Conservation (phyloP, 2,797 vertebrate species). For the Emys orbicularis region DNA sequence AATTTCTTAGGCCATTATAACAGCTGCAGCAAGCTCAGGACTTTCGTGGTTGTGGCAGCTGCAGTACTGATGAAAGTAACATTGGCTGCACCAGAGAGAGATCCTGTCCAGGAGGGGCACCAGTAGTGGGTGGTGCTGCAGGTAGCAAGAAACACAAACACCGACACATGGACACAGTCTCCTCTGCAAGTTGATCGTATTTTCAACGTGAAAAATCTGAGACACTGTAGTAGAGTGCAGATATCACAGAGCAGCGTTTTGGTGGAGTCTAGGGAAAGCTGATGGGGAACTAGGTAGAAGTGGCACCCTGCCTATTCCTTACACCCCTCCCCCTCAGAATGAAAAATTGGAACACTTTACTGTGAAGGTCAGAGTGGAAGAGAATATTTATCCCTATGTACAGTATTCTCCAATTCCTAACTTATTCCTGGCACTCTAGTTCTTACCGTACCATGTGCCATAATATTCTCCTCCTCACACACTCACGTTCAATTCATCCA, state of each 20-base stretch:
- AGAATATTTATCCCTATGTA: not conserved
- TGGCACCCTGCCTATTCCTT: not conserved
- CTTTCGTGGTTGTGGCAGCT: slow-evolving; percentile 3
- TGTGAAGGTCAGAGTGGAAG: not conserved
- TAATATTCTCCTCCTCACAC: slow-evolving; percentile 19
- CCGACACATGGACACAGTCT: not conserved
- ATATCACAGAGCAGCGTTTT: not conserved
- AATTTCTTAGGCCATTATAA: slow-evolving; percentile 30
- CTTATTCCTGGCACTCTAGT: slow-evolving; percentile 14
- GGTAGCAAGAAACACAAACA: not conserved
- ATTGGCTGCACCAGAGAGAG: not conserved
- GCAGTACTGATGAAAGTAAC: not conserved
- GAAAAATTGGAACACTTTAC: not conserved
- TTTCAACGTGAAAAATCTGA: not conserved
- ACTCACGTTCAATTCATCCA: not conserved
- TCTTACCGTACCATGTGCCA: slow-evolving; percentile 8
- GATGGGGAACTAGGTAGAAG: not conserved
- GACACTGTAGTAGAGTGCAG: not conserved
- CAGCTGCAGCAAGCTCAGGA: not conserved
- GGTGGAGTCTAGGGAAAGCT: not conserved
- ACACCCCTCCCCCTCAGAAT: not conserved
- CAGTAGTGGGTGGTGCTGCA: not conserved
- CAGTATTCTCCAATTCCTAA: slow-evolving; percentile 56
- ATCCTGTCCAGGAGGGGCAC: not conserved
- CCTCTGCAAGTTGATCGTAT: not conserved